A percentile compares a stretch with the other conserved stretches of the same genome.
Evolutionary conservation across 92 coral and sea anemone species (phyloP).

Genomic region (Umimayanthus kanabou): DNA sequence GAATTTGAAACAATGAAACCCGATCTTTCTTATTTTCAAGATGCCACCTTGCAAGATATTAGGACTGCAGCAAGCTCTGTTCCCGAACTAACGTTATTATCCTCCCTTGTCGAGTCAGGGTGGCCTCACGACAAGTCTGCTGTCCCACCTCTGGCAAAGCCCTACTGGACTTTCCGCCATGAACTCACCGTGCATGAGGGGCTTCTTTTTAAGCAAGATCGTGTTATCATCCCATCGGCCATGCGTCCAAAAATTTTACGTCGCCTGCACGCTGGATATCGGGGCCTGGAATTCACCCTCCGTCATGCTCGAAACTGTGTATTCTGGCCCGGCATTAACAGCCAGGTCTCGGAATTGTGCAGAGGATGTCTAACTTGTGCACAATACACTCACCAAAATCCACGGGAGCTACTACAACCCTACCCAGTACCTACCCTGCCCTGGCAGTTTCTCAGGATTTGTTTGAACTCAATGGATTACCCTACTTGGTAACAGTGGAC

Average conservation of each 20-base stretch:
- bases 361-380: constrained; percentile 61
- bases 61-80: constrained; percentile 55
- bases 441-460: constrained; percentile 67
- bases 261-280: constrained; percentile 67
- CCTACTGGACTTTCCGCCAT: constrained; percentile 58
- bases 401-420: constrained; percentile 57
- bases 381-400: constrained; percentile 51
- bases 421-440: constrained; percentile 62
- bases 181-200: constrained; percentile 55
- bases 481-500: constrained; percentile 53
- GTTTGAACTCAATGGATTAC: constrained; percentile 56
- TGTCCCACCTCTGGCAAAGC: constrained; percentile 48
- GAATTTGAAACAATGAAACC: constrained; percentile 47
- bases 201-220: constrained; percentile 60
- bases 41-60: constrained; percentile 55
- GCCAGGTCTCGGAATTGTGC: constrained; percentile 57
- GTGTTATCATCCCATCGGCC: constrained; percentile 57
- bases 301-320: constrained; percentile 67
- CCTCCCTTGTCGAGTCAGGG: constrained; percentile 53
- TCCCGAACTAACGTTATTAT: constrained; percentile 48
- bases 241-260: constrained; percentile 42
- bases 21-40: constrained; percentile 47
- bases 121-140: constrained; percentile 55
- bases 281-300: constrained; percentile 58
- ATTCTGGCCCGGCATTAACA: constrained; percentile 63